phyloP scores from a whole-genome alignment of 2,113 vertebrate species.

The Tetrao urogallus region DNA sequence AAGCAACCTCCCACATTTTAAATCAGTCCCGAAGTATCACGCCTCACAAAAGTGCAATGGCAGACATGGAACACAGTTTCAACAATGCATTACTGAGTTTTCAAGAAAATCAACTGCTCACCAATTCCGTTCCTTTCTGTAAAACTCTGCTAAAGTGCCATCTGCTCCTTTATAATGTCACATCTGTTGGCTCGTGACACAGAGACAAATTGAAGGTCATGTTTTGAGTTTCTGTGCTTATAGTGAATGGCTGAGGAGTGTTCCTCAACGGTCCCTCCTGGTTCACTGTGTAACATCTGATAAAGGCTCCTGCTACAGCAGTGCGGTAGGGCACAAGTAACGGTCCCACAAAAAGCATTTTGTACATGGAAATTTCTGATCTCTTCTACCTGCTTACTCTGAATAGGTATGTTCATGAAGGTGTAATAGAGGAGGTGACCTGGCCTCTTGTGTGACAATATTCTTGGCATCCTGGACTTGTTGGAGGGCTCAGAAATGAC shows the following conservation, averaged over 20 bases:
- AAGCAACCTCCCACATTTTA: neutral
- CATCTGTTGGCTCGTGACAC: neutral
- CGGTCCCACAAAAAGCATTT: neutral
- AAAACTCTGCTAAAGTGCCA: neutral
- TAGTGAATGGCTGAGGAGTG: neutral
- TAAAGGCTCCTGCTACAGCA: neutral
- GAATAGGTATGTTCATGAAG: neutral
- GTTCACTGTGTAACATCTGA: neutral
- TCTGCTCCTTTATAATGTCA: neutral
- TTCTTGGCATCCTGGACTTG: neutral
- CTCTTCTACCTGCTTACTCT: neutral
- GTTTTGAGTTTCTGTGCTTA: neutral
- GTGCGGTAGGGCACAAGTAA: neutral
- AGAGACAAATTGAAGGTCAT: neutral
- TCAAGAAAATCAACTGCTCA: neutral
- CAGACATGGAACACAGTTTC: neutral
- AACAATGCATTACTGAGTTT: neutral
- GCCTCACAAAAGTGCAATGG: neutral
- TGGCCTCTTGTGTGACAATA: neutral
- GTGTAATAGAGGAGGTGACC: neutral
- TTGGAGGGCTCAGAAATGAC: neutral
- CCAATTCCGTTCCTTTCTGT: neutral
- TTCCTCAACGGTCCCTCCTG: neutral
- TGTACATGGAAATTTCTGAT: neutral
- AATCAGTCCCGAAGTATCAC: neutral